Evolutionary conservation across 2,888 invertebrate species (phyloP).

Genomic region (Proisotoma minuta): DNA sequence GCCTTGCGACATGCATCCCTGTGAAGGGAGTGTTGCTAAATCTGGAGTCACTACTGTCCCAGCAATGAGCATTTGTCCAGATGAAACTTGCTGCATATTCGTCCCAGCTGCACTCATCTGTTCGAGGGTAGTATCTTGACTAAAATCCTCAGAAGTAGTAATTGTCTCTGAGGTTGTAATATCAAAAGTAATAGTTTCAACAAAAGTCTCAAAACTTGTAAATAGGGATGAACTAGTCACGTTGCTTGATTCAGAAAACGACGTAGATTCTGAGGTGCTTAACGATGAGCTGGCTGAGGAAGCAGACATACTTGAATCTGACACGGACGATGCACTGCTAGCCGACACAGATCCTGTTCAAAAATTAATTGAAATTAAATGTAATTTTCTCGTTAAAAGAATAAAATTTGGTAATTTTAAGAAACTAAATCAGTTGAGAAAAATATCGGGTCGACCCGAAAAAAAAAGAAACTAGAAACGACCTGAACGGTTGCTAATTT

Average conservation of each 20-base stretch:
- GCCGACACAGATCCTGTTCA: neutral
- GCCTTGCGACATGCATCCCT: neutral
- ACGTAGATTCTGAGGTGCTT: neutral
- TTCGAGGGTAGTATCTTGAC: conserved; percentile 23
- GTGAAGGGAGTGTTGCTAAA: neutral
- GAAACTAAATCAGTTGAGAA: too few relatives aligned
- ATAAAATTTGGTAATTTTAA: too few relatives aligned
- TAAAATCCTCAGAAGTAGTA: conserved; percentile 15
- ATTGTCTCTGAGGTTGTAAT: neutral
- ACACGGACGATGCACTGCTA: neutral
- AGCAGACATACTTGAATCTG: neutral
- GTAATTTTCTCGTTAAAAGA: too few relatives aligned
- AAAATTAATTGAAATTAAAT: neutral
- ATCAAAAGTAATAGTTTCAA: conserved; percentile 22
- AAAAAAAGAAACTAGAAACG: too few relatives aligned
- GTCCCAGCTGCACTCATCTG: conserved; percentile 1
- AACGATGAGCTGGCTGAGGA: neutral
- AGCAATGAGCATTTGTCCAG: neutral
- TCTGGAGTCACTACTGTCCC: neutral
- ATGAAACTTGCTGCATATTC: too few relatives aligned
- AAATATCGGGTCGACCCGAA: too few relatives aligned
- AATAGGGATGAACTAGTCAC: conserved; percentile 21
- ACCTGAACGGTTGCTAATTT: too few relatives aligned
- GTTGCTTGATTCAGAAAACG: conserved; percentile 1
- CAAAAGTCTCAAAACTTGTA: conserved; percentile 18